phyloP scores from a whole-genome alignment of 2,797 vertebrate species.

The Euphonia xanthogaster region DNA sequence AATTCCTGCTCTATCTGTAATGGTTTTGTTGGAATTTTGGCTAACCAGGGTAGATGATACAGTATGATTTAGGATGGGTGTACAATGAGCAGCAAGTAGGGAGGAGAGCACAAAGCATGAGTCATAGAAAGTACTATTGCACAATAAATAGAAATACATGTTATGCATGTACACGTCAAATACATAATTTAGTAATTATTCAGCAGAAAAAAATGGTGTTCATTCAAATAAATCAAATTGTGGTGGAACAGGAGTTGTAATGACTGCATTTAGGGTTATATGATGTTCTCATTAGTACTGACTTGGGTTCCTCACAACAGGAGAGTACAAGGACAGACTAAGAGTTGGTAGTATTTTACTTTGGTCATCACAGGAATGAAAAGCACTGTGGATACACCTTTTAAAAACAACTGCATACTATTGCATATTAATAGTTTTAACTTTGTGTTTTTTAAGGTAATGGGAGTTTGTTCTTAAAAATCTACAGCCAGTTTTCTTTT shows the following conservation, averaged over 20 bases:
- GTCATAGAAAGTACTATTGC: background rate
- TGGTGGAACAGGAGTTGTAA: background rate
- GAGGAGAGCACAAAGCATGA: background rate
- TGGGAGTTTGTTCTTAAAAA: background rate
- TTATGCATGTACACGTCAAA: background rate
- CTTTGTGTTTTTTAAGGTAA: background rate
- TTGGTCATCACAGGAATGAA: background rate
- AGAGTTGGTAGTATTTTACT: background rate
- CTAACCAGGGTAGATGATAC: background rate
- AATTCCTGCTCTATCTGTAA: background rate
- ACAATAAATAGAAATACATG: conserved; percentile 53
- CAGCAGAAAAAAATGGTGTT: background rate
- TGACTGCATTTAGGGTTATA: background rate
- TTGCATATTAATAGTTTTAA: background rate
- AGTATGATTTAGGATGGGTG: background rate
- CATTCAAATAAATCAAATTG: background rate
- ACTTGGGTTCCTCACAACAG: background rate
- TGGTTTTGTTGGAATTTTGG: background rate
- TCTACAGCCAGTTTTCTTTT: background rate
- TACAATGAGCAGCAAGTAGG: background rate
- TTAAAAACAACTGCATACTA: background rate
- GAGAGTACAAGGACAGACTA: background rate
- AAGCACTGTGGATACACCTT: background rate
- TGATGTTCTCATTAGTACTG: background rate
- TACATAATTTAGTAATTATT: background rate